Conservation (phyloP, 2,113 vertebrate species). For the Xiphophorus maculatus region DNA sequence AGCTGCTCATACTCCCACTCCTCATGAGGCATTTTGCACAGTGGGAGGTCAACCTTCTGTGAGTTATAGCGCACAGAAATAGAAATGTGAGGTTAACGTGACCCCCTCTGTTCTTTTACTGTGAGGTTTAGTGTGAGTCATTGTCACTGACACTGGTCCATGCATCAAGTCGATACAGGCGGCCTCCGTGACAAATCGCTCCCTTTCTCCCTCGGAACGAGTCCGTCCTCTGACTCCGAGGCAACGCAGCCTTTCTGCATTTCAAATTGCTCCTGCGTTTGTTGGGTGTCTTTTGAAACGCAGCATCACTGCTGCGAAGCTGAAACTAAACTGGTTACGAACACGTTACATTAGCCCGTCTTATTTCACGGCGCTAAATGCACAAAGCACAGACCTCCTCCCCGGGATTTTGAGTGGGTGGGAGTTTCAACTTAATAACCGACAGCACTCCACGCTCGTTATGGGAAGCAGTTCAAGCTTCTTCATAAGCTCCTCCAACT, state of each 20-base stretch:
- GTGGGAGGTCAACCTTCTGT: conserved; percentile 10
- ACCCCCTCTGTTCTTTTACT: conserved; percentile 4
- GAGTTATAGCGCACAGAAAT: background rate
- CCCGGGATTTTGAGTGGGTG: conserved; percentile 18
- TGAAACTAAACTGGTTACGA: background rate
- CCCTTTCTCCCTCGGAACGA: background rate
- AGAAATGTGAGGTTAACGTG: conserved; percentile 6
- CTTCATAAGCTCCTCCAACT: conserved; percentile 26
- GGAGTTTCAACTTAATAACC: conserved; percentile 56
- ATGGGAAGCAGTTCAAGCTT: conserved; percentile 32
- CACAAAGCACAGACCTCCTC: conserved; percentile 19
- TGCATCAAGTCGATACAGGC: conserved; percentile 1
- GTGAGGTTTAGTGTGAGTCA: conserved; percentile 20
- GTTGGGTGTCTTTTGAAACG: background rate
- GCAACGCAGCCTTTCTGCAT: background rate
- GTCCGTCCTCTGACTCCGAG: background rate
- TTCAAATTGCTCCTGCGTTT: background rate
- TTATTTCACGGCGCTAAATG: conserved; percentile 22
- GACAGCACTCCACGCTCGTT: conserved; percentile 13
- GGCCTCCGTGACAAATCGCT: conserved; percentile 14
- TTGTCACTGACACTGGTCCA: background rate
- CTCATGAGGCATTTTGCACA: background rate
- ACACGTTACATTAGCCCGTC: background rate
- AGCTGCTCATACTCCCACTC: background rate
- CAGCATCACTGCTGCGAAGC: background rate